Evolutionary conservation across 1,140 invertebrate genomes (phyloP).

Genomic region (Ridgeia piscesae): DNA sequence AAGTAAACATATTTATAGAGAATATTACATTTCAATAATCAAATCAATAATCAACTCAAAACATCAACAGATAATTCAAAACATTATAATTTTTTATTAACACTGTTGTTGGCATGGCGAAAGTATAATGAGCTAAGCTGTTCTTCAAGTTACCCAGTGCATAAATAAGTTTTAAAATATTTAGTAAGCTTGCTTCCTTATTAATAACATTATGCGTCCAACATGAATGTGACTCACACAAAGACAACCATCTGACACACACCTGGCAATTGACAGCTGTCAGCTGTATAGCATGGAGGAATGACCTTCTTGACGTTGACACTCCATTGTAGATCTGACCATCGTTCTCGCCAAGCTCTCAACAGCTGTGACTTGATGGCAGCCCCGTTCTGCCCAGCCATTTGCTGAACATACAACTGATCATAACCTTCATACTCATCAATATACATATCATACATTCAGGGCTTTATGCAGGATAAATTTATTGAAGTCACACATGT

Average conservation of each 20-base stretch:
- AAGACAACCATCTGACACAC: background rate
- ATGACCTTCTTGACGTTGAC: conserved; percentile 83
- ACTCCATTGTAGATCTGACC: conserved; percentile 93
- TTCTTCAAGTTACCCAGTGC: background rate
- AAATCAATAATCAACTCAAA: background rate
- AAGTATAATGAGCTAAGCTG: background rate
- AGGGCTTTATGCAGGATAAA: too few relatives aligned
- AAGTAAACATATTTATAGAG: too few relatives aligned
- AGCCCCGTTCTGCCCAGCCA: background rate
- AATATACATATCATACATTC: too few relatives aligned
- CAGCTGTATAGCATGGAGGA: conserved; percentile 6
- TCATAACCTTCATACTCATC: background rate
- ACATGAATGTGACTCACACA: background rate
- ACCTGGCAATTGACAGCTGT: background rate
- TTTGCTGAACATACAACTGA: background rate
- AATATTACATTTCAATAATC: background rate
- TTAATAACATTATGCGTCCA: background rate
- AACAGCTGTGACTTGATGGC: conserved; percentile 73
- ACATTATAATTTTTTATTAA: background rate
- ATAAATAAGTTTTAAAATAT: background rate
- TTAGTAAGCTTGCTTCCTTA: background rate
- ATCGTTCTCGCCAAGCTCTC: conserved; percentile 88
- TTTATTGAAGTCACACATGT: too few relatives aligned
- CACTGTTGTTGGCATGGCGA: background rate
- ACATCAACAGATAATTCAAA: background rate